These are phyloP conservation scores for Glaucidium brasilianum DNA, from an alignment of 2,113 vertebrate genomes.

Conservation along the genomic window DNA sequence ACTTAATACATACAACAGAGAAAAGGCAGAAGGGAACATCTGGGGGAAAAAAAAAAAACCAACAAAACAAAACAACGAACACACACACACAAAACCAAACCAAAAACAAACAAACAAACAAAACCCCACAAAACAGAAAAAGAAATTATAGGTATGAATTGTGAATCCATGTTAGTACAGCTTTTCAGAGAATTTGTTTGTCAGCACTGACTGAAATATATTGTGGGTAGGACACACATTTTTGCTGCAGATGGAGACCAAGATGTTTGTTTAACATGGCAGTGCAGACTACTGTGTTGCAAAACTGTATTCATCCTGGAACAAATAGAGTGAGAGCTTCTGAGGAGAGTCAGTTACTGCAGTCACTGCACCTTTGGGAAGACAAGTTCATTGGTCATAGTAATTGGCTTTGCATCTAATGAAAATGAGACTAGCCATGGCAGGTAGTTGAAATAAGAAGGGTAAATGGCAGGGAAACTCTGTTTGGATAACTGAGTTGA, in stretches of 20 bases:
- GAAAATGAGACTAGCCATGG: not conserved
- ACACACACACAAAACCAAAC: not conserved
- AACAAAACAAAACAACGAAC: too few species aligned
- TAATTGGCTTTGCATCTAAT: conserved; percentile 8
- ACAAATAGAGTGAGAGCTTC: not conserved
- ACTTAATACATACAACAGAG: not conserved
- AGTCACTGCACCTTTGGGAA: not conserved
- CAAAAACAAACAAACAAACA: too few species aligned
- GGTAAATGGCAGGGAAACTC: not conserved
- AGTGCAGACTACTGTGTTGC: not conserved
- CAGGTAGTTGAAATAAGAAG: conserved; percentile 27
- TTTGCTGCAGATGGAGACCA: not conserved
- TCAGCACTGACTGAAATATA: not conserved
- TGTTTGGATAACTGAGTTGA: conserved; percentile 13
- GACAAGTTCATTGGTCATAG: not conserved
- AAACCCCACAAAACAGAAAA: not conserved
- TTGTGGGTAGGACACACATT: not conserved
- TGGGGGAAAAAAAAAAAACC: not conserved
- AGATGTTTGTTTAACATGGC: not conserved
- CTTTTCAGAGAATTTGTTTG: not conserved
- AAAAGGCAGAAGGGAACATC: not conserved
- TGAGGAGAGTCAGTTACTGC: not conserved
- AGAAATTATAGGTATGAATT: not conserved
- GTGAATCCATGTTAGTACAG: not conserved
- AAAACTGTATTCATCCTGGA: not conserved